Evolutionary conservation across 2,888 invertebrate species (phyloP).

Genomic region (Cataglyphis livida): DNA sequence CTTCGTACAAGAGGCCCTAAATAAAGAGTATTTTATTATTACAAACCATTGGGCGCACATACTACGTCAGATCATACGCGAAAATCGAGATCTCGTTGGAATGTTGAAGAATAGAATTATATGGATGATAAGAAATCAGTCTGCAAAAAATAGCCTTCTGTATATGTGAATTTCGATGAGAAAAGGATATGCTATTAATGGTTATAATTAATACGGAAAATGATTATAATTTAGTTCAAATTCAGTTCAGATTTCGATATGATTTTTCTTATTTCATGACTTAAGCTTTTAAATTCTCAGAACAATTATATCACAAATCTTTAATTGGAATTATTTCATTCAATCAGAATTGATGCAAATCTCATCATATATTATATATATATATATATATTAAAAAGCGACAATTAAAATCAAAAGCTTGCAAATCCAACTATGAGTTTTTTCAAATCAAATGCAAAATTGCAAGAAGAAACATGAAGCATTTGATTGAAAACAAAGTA

Average conservation of each 20-base stretch:
- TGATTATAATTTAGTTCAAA: not conserved
- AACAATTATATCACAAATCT: not conserved
- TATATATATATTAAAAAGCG: not conserved
- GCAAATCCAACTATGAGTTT: not conserved
- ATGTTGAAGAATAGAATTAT: conserved; percentile 22
- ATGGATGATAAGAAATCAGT: conserved; percentile 25
- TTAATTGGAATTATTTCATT: not conserved
- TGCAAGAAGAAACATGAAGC: not conserved
- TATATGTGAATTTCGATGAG: not conserved
- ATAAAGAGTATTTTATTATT: conserved; percentile 58
- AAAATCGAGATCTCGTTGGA: conserved; percentile 24
- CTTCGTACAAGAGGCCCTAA: conserved; percentile 37
- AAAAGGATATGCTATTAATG: not conserved
- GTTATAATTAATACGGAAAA: conserved; percentile 31
- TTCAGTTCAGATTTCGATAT: too few species aligned
- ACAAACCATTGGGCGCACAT: conserved; percentile 40
- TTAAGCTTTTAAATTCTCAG: not conserved
- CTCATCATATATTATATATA: too few species aligned
- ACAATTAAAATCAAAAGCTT: not conserved
- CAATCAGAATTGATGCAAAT: not conserved
- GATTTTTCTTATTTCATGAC: not conserved
- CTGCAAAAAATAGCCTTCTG: conserved; percentile 18
- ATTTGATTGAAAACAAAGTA: too few species aligned
- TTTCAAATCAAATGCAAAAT: not conserved
- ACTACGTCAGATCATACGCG: not conserved